Percentiles rank a stretch among this genome's conserved stretches.
Conservation (phyloP, 2,797 vertebrate species). For the Gallinago stenura region DNA sequence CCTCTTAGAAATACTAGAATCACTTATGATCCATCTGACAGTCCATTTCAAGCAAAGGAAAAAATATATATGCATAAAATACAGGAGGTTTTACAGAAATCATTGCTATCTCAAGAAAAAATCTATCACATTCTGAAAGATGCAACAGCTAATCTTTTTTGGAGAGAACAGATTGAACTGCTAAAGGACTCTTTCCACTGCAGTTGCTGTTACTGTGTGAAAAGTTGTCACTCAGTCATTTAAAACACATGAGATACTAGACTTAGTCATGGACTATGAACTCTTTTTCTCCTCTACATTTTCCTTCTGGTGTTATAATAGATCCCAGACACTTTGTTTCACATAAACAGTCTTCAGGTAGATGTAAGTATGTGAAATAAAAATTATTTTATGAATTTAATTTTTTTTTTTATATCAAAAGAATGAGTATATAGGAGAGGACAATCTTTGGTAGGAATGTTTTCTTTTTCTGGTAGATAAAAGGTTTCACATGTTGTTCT, state of each 20-base stretch:
- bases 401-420: neutral
- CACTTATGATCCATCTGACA: neutral
- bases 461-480: neutral
- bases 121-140: neutral
- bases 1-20: neutral
- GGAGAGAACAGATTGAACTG: neutral
- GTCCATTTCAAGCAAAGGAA: neutral
- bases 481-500: neutral
- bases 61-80: neutral
- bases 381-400: neutral
- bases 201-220: neutral
- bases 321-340: neutral
- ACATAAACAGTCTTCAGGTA: neutral
- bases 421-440: neutral
- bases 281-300: neutral
- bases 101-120: neutral
- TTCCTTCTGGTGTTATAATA: neutral
- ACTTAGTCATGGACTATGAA: neutral
- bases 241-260: neutral
- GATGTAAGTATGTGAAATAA: neutral
- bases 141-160: neutral
- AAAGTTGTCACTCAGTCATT: neutral
- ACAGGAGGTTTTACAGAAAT: neutral
- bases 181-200: neutral
- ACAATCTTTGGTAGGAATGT: neutral